phyloP scores from a whole-genome alignment of 2,888 invertebrate species.

The Caenorhabditis sp. region DNA sequence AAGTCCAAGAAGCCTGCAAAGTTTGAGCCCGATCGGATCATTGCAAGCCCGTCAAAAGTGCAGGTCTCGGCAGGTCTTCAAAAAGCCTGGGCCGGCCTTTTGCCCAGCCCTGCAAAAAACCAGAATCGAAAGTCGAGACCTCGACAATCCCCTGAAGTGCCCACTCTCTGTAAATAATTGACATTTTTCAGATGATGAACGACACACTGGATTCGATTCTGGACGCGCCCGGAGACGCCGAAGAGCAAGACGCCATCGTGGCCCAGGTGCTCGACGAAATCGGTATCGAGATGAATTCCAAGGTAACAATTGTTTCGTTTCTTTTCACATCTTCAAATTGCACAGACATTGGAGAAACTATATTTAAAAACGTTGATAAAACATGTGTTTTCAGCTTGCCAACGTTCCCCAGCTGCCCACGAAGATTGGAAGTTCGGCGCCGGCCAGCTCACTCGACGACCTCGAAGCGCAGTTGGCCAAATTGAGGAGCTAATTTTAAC shows the following conservation, averaged over 20 bases:
- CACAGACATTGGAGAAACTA: no score
- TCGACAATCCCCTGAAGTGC: no score
- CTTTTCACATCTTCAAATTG: neutral
- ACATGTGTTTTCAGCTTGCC: constrained; percentile 28
- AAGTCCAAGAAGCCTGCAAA: no score
- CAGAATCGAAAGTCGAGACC: no score
- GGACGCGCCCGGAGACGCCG: constrained; percentile 91
- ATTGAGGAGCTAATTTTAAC: constrained; percentile 56
- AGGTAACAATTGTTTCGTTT: neutral
- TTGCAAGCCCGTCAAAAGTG: no score
- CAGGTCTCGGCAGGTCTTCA: no score
- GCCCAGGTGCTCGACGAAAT: constrained; percentile 94
- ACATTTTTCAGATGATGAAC: constrained; percentile 82
- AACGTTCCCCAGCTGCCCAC: constrained; percentile 37
- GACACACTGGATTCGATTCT: constrained; percentile 92
- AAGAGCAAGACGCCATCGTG: constrained; percentile 90
- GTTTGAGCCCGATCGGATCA: no score
- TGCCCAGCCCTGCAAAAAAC: no score
- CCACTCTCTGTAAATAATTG: neutral
- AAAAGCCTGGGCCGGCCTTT: no score
- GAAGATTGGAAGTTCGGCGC: neutral
- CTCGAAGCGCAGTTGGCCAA: constrained; percentile 61
- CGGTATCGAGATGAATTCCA: constrained; percentile 89
- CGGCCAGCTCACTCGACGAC: constrained; percentile 40
- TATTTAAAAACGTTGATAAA: constrained; percentile 3